Evolutionary conservation across 2,113 vertebrate genomes (phyloP), one percentile per base, ranked within the genome.

Genomic region (Synchiropus splendidus): DNA sequence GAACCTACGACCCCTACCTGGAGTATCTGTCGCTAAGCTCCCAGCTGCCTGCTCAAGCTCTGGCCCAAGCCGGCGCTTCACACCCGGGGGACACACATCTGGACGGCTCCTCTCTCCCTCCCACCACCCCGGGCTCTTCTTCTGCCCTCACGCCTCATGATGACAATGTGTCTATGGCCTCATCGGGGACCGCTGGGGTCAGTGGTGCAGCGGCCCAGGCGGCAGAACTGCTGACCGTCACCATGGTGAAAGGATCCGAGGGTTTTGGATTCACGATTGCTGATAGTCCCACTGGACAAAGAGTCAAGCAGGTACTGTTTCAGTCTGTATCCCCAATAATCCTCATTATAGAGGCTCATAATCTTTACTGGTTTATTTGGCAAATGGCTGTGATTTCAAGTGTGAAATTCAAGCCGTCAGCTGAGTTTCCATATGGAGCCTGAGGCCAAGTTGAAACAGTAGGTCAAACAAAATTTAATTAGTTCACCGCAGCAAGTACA

Each of bases 241-340:
- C 90, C 70, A 97, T 99, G 89, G 93, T 97, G 86, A 99, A 99
- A 89, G 94, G 95, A 64, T 56, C 89, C 18, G 92, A 97, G 75
- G 95, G 95, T 64, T 99, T 99, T 66, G 95, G 95, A 61, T 99
- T 99, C 86, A 98, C 95, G 59, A 94, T 99, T 47, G 95, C 94
- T 1, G 95, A 99, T 86, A 98, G 95, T 85, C 89, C 94, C 40
- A 94, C 92, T 47, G 95, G 95, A 77, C 95, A 99, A 77, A 83
- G 94, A 70, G 95, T 99, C 58, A 96, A 97, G 83, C 94, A 97
- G 86, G 84, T 82, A 31, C 42, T 2, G 34, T 16, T 18, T 54
- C 9, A 5, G 10, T 53, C 36, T 41, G 9, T 18, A 12, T 27
- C 21, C 21, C 21, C n/a, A n/a, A 27, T 27, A 27, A 27, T 27